Percentiles rank a stretch among this genome's conserved stretches.
Conservation (phyloP, 2,797 vertebrate species). For the Hirundo rustica region DNA sequence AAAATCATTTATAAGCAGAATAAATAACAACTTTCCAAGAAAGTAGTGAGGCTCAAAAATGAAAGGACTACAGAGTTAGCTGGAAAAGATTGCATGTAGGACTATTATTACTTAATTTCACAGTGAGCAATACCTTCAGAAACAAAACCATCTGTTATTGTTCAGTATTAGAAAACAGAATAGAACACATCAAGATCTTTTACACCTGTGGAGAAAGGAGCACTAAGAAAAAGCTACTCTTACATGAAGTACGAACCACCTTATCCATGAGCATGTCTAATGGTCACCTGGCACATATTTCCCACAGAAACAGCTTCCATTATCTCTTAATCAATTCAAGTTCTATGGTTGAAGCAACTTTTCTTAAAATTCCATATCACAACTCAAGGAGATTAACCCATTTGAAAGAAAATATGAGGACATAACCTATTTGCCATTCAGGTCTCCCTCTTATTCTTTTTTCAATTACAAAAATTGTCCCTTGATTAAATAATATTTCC, state of each 20-base stretch:
- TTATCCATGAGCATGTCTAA: background rate
- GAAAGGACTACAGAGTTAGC: background rate
- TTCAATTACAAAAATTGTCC: background rate
- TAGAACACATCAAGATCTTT: background rate
- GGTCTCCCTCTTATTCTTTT: background rate
- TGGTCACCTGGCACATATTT: background rate
- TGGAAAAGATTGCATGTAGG: background rate
- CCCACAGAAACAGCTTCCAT: background rate
- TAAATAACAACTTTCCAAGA: slow-evolving; percentile 6
- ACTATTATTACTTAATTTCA: slow-evolving; percentile 13
- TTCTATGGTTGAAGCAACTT: background rate
- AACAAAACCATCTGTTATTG: background rate
- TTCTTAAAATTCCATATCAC: background rate
- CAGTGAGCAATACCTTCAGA: background rate
- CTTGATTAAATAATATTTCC: background rate
- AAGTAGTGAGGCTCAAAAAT: background rate
- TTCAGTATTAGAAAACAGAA: background rate
- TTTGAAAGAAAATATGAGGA: background rate
- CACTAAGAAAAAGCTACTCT: background rate
- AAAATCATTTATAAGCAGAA: background rate
- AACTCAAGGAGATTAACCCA: background rate
- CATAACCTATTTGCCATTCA: background rate
- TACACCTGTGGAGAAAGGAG: background rate
- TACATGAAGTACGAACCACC: background rate
- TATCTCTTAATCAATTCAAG: background rate